Evolutionary conservation across 2,113 vertebrate genomes (phyloP).

Genomic region (Dermatemys mawii): DNA sequence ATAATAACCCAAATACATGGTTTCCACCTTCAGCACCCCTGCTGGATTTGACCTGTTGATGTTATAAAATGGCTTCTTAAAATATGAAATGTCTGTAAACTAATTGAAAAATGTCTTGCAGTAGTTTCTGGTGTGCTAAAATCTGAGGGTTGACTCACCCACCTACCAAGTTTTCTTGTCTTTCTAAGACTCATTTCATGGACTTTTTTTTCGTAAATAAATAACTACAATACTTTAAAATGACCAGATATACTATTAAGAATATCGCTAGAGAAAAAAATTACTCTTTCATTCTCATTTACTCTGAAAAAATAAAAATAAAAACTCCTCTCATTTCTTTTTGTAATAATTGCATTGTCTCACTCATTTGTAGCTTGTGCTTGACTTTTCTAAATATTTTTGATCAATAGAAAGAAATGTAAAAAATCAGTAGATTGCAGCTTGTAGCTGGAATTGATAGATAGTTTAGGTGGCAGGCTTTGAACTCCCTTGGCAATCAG

Average conservation of each 20-base stretch:
- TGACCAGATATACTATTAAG: slow-evolving; percentile 1
- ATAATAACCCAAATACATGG: background rate
- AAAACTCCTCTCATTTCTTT: slow-evolving; percentile 3
- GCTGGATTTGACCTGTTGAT: background rate
- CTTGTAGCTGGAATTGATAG: slow-evolving; percentile 75
- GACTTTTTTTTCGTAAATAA: background rate
- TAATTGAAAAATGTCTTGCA: background rate
- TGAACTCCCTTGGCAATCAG: slow-evolving; percentile 73
- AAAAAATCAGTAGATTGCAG: slow-evolving; percentile 75
- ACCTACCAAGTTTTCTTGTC: background rate
- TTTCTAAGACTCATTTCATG: slow-evolving; percentile 4
- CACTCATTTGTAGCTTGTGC: background rate
- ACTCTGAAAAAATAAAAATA: slow-evolving; percentile 22
- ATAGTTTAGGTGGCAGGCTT: slow-evolving; percentile 73
- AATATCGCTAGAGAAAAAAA: slow-evolving; percentile 18
- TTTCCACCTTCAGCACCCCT: background rate
- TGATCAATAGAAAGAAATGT: slow-evolving; percentile 64
- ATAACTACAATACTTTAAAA: slow-evolving; percentile 7
- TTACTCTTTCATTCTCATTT: slow-evolving; percentile 36
- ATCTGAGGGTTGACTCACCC: background rate
- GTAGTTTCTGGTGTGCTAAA: background rate
- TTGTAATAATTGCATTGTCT: slow-evolving; percentile 42
- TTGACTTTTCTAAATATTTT: slow-evolving; percentile 63
- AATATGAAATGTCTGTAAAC: background rate
- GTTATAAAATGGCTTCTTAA: background rate